Evolutionary conservation across 2,113 vertebrate genomes (phyloP).

Genomic region (Planiliza haematocheilus): DNA sequence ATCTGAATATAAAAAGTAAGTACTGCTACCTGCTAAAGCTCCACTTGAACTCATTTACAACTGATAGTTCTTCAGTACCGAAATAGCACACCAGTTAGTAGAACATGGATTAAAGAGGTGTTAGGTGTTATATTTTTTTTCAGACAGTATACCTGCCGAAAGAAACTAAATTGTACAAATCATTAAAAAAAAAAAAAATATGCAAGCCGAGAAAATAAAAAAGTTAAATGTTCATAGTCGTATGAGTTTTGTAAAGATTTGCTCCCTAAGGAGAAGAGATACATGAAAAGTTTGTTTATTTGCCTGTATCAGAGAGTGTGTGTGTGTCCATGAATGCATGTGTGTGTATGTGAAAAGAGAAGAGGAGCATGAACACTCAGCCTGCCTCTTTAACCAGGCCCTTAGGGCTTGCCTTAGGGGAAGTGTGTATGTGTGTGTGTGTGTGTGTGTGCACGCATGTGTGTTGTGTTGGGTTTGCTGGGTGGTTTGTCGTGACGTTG

Average conservation of each 20-base stretch:
- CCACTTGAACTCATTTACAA: no score
- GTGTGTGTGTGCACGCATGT: conserved; percentile 4
- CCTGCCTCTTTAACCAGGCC: conserved; percentile 56
- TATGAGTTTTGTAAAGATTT: conserved; percentile 2
- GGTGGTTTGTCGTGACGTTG: conserved; percentile 44
- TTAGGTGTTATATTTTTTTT: no score
- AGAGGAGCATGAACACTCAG: conserved; percentile 2
- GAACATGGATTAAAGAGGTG: no score
- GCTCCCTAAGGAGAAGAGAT: neutral
- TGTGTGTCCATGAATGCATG: neutral
- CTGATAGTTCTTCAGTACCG: no score
- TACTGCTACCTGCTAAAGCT: no score
- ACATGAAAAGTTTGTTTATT: conserved; percentile 17
- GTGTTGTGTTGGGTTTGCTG: conserved; percentile 2
- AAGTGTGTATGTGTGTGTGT: conserved; percentile 12
- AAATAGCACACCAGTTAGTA: no score
- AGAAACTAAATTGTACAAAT: no score
- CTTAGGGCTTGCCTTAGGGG: conserved; percentile 37
- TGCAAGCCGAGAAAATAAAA: neutral
- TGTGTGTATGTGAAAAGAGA: neutral
- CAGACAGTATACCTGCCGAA: no score
- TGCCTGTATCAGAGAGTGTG: neutral
- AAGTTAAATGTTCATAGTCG: conserved; percentile 2
- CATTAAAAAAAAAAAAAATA: no score
- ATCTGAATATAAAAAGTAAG: no score